phyloP scores from a whole-genome alignment of 2,888 invertebrate genomes.

The Chalcosyrphus nemorum region DNA sequence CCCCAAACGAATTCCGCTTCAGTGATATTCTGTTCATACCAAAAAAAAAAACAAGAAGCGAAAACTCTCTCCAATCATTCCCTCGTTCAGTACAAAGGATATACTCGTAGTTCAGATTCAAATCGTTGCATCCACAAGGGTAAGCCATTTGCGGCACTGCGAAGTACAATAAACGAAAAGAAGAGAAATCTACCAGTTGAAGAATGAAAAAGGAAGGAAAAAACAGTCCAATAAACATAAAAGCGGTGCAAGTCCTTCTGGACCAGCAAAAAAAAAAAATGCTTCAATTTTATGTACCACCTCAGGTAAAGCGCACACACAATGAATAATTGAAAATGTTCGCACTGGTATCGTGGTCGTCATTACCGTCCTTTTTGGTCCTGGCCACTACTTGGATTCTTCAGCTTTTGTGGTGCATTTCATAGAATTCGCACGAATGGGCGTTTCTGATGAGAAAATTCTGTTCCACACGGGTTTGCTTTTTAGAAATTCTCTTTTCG shows the following conservation, averaged over 20 bases:
- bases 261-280: conserved; percentile 15
- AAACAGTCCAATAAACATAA: conserved; percentile 34
- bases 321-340: conserved; percentile 51
- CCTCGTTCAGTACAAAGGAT: conserved; percentile 10
- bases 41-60: not conserved
- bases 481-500: conserved; percentile 14
- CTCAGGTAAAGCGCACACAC: not conserved
- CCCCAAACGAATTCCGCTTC: conserved; percentile 30
- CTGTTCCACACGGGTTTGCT: not conserved
- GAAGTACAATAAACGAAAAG: not conserved
- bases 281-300: conserved; percentile 7
- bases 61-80: not conserved
- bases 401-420: conserved; percentile 28
- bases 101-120: conserved; percentile 21
- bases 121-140: conserved; percentile 1
- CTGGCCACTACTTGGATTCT: not conserved
- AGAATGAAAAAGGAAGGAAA: not conserved
- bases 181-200: not conserved
- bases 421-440: conserved; percentile 40
- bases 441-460: conserved; percentile 14
- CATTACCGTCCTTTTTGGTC: not conserved
- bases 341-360: not conserved
- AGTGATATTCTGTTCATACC: not conserved
- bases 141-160: not conserved
- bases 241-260: conserved; percentile 29